These are phyloP conservation scores for Pseudonaja textilis DNA, from an alignment of 2,113 vertebrate genomes.

Conservation along the genomic window DNA sequence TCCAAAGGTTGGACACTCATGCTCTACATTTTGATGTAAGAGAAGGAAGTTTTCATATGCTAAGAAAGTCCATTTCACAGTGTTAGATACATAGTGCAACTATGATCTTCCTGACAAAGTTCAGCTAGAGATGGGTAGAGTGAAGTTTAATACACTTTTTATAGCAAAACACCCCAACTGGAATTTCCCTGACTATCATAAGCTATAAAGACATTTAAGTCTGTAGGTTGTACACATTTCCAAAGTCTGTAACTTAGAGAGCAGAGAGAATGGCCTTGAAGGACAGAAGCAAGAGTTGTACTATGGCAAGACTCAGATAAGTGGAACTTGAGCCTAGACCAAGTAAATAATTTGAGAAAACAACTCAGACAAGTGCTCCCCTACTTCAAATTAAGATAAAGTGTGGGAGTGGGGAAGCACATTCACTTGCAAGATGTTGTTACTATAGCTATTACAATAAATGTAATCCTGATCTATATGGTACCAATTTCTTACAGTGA, in stretches of 20 bases:
- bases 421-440: background rate
- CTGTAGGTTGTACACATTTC: background rate
- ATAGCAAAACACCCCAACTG: background rate
- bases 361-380: background rate
- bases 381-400: background rate
- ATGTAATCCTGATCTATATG: background rate
- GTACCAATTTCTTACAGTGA: background rate
- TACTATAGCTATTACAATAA: background rate
- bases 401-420: background rate
- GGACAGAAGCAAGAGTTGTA: background rate
- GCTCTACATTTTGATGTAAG: background rate
- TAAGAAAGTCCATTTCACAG: background rate
- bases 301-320: background rate
- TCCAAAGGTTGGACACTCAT: background rate
- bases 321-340: background rate
- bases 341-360: background rate
- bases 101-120: background rate
- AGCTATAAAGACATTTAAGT: background rate
- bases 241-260: background rate
- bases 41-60: background rate
- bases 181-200: background rate
- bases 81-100: background rate
- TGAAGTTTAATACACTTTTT: background rate
- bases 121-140: background rate
- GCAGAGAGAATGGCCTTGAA: background rate